Evolutionary conservation across 1,140 invertebrate genomes (phyloP).

Genomic region (Meloidogyne exigua): DNA sequence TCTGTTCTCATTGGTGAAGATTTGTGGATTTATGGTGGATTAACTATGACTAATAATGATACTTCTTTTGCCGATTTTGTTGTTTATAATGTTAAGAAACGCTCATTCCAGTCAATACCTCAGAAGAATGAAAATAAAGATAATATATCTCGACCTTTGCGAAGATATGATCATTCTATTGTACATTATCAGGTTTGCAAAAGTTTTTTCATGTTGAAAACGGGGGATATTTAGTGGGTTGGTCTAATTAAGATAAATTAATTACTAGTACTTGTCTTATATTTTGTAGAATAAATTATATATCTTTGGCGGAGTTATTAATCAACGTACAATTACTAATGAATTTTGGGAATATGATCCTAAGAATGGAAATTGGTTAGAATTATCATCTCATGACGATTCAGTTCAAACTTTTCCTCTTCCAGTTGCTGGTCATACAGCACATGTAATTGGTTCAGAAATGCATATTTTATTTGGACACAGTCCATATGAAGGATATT

Average conservation of each 20-base stretch:
- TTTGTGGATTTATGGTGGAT: constrained; percentile 57
- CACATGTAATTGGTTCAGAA: constrained; percentile 58
- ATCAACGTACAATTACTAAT: constrained; percentile 46
- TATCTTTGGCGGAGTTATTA: constrained; percentile 58
- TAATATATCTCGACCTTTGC: constrained; percentile 22
- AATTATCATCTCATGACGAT: constrained; percentile 35
- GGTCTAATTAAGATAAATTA: no score
- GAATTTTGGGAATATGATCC: constrained; percentile 60
- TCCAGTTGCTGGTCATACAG: constrained; percentile 60
- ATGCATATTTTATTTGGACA: constrained; percentile 63
- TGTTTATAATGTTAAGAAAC: constrained; percentile 37
- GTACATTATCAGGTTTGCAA: constrained; percentile 54
- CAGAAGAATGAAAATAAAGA: constrained; percentile 9
- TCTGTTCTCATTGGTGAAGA: constrained; percentile 41
- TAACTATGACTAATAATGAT: constrained; percentile 28
- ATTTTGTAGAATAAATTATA: constrained; percentile 53
- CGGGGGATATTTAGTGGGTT: no score
- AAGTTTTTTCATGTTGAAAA: no score
- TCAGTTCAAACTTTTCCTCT: constrained; percentile 40
- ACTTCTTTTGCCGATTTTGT: constrained; percentile 33
- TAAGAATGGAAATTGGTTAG: constrained; percentile 37
- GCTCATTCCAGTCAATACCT: constrained; percentile 22
- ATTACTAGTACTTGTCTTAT: no score
- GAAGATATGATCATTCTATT: constrained; percentile 60
- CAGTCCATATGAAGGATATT: constrained; percentile 56